These are phyloP conservation scores for Camponotus pennsylvanicus DNA, from an alignment of 1,140 invertebrate species.

Conservation along the genomic window DNA sequence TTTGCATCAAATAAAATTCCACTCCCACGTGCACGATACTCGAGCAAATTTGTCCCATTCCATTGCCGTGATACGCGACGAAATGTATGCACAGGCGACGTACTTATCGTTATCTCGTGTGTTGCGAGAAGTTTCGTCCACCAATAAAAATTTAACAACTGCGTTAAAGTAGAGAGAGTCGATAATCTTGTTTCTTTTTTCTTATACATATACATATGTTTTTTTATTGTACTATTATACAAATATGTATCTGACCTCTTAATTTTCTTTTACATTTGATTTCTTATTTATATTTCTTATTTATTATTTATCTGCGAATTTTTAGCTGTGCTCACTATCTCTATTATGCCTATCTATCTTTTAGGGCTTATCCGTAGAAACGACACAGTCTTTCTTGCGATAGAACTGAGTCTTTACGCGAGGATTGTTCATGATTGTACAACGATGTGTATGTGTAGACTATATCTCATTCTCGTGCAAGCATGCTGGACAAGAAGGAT, in stretches of 20 bases:
- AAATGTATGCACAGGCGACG: conserved; percentile 71
- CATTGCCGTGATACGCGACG: conserved; percentile 20
- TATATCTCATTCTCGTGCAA: conserved; percentile 61
- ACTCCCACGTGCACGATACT: conserved; percentile 13
- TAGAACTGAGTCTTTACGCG: neutral
- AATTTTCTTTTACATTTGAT: conserved; percentile 8
- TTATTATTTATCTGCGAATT: conserved; percentile 21
- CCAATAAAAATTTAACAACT: neutral
- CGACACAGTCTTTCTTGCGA: conserved; percentile 10
- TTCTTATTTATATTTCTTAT: conserved; percentile 35
- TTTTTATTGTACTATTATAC: neutral
- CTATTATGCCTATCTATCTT: conserved; percentile 23
- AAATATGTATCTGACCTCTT: neutral
- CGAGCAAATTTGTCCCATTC: conserved; percentile 49
- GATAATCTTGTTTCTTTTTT: neutral
- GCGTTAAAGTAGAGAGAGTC: neutral
- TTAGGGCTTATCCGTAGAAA: conserved; percentile 14
- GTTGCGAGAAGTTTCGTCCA: conserved; percentile 13
- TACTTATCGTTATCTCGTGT: conserved; percentile 27
- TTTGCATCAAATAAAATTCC: conserved; percentile 17
- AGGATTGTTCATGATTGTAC: conserved; percentile 21
- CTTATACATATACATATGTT: neutral
- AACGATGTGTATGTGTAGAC: conserved; percentile 29
- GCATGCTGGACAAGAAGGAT: conserved; percentile 63
- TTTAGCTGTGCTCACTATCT: conserved; percentile 24